Conservation (phyloP, 2,113 vertebrate species). For the Hylia prasina region DNA sequence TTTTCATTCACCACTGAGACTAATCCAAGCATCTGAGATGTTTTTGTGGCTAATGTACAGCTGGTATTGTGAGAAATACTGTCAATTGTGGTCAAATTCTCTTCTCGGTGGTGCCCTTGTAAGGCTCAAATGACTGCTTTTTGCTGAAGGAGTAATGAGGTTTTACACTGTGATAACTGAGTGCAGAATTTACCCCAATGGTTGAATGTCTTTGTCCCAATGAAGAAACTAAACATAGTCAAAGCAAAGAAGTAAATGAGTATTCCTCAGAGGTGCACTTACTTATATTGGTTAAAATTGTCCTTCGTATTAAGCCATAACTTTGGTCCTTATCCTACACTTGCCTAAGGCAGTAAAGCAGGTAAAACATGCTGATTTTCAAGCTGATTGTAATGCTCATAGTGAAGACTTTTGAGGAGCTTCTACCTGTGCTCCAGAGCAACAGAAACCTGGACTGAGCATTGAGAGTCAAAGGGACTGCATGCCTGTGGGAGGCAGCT, state of each 20-base stretch:
- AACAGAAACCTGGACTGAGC: background rate
- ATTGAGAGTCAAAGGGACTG: background rate
- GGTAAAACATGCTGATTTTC: background rate
- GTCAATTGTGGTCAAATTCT: background rate
- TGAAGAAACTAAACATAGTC: background rate
- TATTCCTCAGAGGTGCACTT: background rate
- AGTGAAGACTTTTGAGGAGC: background rate
- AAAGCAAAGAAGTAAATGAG: background rate
- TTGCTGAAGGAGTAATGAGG: background rate
- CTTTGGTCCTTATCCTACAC: background rate
- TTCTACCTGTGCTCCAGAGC: background rate
- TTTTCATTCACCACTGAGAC: slow-evolving; percentile 3
- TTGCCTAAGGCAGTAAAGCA: background rate
- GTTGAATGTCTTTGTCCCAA: background rate
- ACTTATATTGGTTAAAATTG: background rate
- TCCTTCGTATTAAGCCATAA: background rate
- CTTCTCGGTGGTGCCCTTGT: background rate
- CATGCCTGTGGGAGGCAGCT: background rate
- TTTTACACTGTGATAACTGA: background rate
- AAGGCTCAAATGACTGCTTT: background rate
- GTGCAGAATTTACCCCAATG: background rate
- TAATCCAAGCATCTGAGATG: background rate
- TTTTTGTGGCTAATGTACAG: slow-evolving; percentile 10
- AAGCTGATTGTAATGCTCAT: background rate
- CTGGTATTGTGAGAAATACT: background rate